These are phyloP conservation scores for Penaeus monodon DNA, from an alignment of 2,888 invertebrate genomes.

Conservation along the genomic window DNA sequence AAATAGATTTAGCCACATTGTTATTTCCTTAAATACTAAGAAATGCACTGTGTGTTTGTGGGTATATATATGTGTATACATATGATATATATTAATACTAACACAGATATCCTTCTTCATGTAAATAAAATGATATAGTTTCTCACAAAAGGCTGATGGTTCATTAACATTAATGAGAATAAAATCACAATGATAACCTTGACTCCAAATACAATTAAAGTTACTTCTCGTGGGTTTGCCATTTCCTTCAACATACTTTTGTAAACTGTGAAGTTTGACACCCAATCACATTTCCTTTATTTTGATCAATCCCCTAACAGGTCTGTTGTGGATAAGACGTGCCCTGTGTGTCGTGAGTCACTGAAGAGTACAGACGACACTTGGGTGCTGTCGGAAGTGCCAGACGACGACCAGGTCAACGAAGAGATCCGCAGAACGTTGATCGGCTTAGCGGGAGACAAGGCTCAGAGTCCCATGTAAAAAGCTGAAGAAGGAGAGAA, in stretches of 20 bases:
- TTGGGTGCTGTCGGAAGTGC: slow-evolving; percentile 77
- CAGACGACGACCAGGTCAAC: slow-evolving; percentile 70
- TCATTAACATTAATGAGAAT: too few species aligned
- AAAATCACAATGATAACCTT: too few species aligned
- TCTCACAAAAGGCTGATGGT: too few species aligned
- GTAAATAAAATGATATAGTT: too few species aligned
- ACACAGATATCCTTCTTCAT: too few species aligned
- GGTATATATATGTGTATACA: slow-evolving; percentile 19
- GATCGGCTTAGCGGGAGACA: slow-evolving; percentile 72
- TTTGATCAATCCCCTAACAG: neutral
- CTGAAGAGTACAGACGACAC: slow-evolving; percentile 77
- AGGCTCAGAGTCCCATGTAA: slow-evolving; percentile 19
- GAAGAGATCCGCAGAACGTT: slow-evolving; percentile 68
- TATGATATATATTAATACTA: neutral
- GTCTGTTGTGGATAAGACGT: slow-evolving; percentile 73
- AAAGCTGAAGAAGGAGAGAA: neutral
- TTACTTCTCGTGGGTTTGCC: too few species aligned
- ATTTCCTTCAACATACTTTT: too few species aligned
- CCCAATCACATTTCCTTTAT: too few species aligned
- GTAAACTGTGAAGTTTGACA: too few species aligned
- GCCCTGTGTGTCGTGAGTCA: slow-evolving; percentile 79
- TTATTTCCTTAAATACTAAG: too few species aligned
- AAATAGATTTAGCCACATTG: too few species aligned
- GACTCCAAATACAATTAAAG: too few species aligned
- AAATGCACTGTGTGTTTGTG: neutral